Conservation (phyloP, 2,113 vertebrate species). For the Mionectes macconnelli region DNA sequence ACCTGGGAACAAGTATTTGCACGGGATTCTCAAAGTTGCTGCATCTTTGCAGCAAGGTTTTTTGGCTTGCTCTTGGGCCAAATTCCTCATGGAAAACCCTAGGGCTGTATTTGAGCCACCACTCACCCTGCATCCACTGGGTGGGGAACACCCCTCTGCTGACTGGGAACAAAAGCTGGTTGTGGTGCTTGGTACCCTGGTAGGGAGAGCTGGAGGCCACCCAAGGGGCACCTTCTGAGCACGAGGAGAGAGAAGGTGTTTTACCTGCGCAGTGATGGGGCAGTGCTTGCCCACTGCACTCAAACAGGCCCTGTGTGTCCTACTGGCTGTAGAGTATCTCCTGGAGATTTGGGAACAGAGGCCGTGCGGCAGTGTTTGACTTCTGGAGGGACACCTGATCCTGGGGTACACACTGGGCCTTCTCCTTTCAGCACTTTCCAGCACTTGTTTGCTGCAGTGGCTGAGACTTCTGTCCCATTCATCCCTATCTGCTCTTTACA, state of each 20-base stretch:
- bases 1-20: not conserved
- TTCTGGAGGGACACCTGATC: not conserved
- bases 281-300: not conserved
- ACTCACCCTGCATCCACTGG: rapidly evolving
- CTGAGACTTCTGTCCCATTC: not conserved
- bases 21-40: not conserved
- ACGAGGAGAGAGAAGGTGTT: not conserved
- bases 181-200: rapidly evolving
- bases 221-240: not conserved
- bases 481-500: not conserved
- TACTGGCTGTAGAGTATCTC: not conserved
- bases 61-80: not conserved
- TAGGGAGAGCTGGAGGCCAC: not conserved
- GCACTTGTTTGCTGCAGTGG: not conserved
- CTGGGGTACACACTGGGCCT: not conserved
- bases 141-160: not conserved
- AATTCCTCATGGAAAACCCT: not conserved
- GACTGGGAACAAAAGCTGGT: not conserved
- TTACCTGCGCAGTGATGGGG: not conserved
- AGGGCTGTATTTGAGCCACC: not conserved
- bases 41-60: rapidly evolving
- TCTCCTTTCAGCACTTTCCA: not conserved
- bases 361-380: not conserved
- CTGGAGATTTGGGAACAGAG: not conserved
- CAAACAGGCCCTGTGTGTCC: not conserved